Conservation (phyloP, 2,797 vertebrate genomes). For the Falco peregrinus region DNA sequence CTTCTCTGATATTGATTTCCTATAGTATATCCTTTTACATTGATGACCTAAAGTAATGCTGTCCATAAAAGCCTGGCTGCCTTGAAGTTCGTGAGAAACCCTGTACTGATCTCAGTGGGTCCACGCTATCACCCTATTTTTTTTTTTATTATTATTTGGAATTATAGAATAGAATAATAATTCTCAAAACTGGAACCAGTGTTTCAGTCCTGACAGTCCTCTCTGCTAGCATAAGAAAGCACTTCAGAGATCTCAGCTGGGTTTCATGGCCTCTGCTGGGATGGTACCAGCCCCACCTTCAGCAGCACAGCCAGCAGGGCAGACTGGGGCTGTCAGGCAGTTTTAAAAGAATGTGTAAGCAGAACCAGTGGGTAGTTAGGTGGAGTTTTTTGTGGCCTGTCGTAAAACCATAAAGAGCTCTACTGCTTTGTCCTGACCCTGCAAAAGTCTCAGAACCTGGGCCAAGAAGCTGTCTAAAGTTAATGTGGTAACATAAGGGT, state of each 20-base stretch:
- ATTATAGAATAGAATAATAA: background rate
- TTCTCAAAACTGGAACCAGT: background rate
- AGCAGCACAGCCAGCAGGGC: background rate
- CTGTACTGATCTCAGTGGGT: background rate
- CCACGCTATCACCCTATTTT: background rate
- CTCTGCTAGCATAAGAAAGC: background rate
- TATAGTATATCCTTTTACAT: background rate
- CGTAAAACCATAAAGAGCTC: constrained; percentile 41
- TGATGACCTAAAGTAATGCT: background rate
- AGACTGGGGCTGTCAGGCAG: background rate
- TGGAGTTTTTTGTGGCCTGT: constrained; percentile 52
- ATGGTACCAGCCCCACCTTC: background rate
- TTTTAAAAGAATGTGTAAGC: constrained; percentile 41
- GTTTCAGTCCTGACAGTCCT: background rate
- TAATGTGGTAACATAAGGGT: constrained; percentile 18
- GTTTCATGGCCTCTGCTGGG: background rate
- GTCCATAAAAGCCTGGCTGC: background rate
- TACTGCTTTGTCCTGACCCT: background rate
- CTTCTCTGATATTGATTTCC: background rate
- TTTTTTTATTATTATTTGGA: background rate
- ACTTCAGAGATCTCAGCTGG: background rate
- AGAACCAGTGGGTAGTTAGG: constrained; percentile 21
- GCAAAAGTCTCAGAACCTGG: constrained; percentile 5
- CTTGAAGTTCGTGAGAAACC: background rate
- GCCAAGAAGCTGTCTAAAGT: constrained; percentile 59